Evolutionary conservation across 2,797 vertebrate genomes (phyloP), one percentile per base, ranked within the genome.

Genomic region (Enteromius paludinosus): DNA sequence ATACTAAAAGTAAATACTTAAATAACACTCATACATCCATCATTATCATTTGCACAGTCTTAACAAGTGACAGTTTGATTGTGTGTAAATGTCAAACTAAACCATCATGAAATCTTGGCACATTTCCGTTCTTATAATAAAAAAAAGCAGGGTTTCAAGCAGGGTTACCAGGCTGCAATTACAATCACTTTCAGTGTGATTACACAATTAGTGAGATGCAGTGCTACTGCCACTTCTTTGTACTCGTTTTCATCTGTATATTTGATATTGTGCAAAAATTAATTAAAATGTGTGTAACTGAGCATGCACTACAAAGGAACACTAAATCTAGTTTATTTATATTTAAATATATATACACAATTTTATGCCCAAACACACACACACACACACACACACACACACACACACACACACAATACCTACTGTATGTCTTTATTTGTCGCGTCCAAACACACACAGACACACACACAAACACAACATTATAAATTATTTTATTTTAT

Each of bases 1-100:
- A 84, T 61, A 66, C 69, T 85, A 82, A 87, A 86, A 89, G 82
- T 84, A 86, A 90, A 87, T 84, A 85, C 83, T 85, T 85, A 81
- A 89, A 85, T 82, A 74, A 73, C 84, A 69, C 68, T 45, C 30
- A 72, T 84, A 74, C 80, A 78, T 66, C 78, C 84, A 87, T 87
- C 82, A 47, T 84, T 89, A 83, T 4, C 25, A 52, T 86, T 89
- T 66, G 75, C 85, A 75, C 66, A 59, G 81, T 23, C 56, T 30
- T 82, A 83, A 87, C 28, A 83, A 78, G 82, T 23, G 87, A 79
- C 54, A 73, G 69, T 71, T 81, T 82, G 86, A 89, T 89, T 90
- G 86, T 85, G 11, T 33, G 71, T 59, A 91, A 91, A 91, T 90
- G 89, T 84, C 87, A 89, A 59, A 86, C 83, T 73, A 87, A 88